These are phyloP conservation scores for Rhea pennata DNA, from an alignment of 2,113 vertebrate genomes.

Conservation along the genomic window DNA sequence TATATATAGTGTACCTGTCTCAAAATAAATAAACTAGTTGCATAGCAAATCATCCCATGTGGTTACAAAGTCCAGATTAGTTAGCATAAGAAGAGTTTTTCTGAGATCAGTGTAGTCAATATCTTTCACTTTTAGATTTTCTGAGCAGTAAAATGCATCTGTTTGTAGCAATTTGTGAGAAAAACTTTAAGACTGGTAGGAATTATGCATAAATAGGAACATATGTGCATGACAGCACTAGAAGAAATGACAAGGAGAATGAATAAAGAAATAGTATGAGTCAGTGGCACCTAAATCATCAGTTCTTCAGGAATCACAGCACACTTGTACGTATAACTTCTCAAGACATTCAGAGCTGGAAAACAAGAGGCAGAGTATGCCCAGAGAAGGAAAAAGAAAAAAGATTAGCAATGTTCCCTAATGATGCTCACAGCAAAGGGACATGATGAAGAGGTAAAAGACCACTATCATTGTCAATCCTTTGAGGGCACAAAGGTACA, in stretches of 20 bases:
- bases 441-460: background rate
- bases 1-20: background rate
- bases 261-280: background rate
- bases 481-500: background rate
- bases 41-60: background rate
- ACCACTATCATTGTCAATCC: background rate
- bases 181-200: background rate
- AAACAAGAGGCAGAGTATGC: background rate
- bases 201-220: background rate
- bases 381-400: background rate
- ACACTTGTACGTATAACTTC: background rate
- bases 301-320: background rate
- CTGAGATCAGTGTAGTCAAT: background rate
- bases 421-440: accelerated
- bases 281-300: background rate
- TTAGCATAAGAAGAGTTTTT: background rate
- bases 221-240: background rate
- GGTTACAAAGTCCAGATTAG: background rate
- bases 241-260: background rate
- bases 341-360: background rate
- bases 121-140: background rate
- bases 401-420: background rate
- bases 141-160: background rate
- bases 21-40: background rate
- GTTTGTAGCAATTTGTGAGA: background rate